These are phyloP conservation scores for Hybognathus amarus DNA, from an alignment of 2,797 vertebrate genomes.

Conservation along the genomic window DNA sequence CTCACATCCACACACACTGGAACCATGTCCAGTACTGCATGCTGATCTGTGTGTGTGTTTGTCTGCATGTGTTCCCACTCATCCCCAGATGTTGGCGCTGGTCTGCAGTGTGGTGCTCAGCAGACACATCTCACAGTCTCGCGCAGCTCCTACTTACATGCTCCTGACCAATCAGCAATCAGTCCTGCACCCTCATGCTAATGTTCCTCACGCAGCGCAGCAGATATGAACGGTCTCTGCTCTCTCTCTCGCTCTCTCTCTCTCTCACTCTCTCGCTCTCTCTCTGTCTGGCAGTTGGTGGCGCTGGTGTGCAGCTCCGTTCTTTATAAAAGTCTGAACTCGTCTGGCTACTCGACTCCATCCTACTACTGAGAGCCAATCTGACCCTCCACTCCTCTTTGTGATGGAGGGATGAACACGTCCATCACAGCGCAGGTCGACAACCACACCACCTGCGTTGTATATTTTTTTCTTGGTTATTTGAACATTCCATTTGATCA, in stretches of 20 bases:
- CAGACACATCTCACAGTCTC: background rate
- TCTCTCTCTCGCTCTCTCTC: background rate
- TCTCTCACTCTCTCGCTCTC: background rate
- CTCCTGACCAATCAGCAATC: background rate
- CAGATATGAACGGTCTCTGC: background rate
- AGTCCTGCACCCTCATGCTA: background rate
- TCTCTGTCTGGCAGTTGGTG: constrained; percentile 18
- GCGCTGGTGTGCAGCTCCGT: constrained; percentile 1
- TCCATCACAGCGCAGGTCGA: no score
- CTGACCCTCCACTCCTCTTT: background rate
- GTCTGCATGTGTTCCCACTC: constrained; percentile 2
- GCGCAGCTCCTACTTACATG: background rate
- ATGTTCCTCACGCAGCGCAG: background rate
- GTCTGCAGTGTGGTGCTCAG: background rate
- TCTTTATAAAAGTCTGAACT: background rate
- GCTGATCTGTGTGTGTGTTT: background rate
- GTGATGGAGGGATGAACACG: background rate
- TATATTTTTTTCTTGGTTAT: background rate
- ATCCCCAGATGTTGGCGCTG: background rate
- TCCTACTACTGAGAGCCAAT: constrained; percentile 2
- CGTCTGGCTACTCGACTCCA: no score
- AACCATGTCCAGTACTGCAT: background rate
- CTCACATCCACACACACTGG: background rate
- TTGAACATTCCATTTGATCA: background rate
- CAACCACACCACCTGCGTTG: background rate